Evolutionary conservation across 2,888 invertebrate species (phyloP).

Genomic region (Spilarctia lutea): DNA sequence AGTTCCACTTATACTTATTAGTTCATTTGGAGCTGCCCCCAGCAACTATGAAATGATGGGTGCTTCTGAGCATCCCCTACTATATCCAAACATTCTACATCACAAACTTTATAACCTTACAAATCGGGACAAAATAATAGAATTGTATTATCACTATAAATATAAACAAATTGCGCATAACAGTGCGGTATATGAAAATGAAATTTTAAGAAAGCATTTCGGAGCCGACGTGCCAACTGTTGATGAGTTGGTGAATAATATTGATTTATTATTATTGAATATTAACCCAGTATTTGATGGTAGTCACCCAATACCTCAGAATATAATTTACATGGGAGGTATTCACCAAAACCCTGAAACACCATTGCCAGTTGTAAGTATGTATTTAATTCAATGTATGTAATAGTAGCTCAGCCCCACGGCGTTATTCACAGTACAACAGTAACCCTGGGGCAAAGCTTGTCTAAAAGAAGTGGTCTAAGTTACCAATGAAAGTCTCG

Average conservation of each 20-base stretch:
- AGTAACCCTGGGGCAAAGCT: too few species aligned
- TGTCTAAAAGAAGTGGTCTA: too few species aligned
- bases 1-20: slow-evolving; percentile 59
- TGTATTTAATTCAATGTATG: neutral
- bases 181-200: slow-evolving; percentile 25
- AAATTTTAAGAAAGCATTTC: slow-evolving; percentile 41
- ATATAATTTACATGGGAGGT: slow-evolving; percentile 58
- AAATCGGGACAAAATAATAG: slow-evolving; percentile 56
- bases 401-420: too few species aligned
- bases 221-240: slow-evolving; percentile 47
- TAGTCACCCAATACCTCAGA: slow-evolving; percentile 57
- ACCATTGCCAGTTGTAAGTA: slow-evolving; percentile 53
- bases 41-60: slow-evolving; percentile 51
- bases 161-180: slow-evolving; percentile 11
- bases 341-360: slow-evolving; percentile 51
- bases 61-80: slow-evolving; percentile 53
- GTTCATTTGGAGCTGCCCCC: slow-evolving; percentile 53
- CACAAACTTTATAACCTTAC: slow-evolving; percentile 51
- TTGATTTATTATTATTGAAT: slow-evolving; percentile 59
- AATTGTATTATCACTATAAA: slow-evolving; percentile 44
- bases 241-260: slow-evolving; percentile 48
- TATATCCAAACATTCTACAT: slow-evolving; percentile 49
- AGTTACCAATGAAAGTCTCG: too few species aligned
- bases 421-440: too few species aligned
- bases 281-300: slow-evolving; percentile 55